Conservation (phyloP, 2,888 invertebrate species). For the Tigriopus californicus region DNA sequence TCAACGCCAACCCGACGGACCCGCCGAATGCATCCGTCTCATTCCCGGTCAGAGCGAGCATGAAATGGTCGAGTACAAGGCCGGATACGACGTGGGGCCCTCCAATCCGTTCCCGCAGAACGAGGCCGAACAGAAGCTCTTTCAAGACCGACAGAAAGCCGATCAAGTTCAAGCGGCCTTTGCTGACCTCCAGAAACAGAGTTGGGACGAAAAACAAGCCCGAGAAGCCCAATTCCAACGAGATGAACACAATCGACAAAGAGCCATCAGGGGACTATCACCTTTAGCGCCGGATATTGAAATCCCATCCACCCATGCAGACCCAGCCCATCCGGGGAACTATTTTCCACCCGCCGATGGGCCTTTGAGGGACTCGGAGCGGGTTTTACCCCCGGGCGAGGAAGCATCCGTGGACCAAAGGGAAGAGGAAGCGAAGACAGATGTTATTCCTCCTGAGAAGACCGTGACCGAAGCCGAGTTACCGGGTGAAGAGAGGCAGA, state of each 20-base stretch:
- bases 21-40: not conserved
- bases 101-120: conserved; percentile 5
- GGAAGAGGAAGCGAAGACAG: too few species aligned
- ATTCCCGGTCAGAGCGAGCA: conserved; percentile 1
- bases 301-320: not conserved
- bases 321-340: not conserved
- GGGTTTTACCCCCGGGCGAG: not conserved
- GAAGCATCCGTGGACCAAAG: too few species aligned
- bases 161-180: conserved; percentile 1
- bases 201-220: not conserved
- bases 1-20: not conserved
- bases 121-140: conserved; percentile 2
- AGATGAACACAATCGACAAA: not conserved
- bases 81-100: conserved; percentile 10
- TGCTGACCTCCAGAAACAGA: conserved; percentile 1
- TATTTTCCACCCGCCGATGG: not conserved
- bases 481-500: too few species aligned
- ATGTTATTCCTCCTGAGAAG: too few species aligned
- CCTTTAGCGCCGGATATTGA: not conserved
- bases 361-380: too few species aligned
- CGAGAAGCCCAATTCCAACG: not conserved
- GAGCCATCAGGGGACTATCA: not conserved
- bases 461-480: too few species aligned
- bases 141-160: not conserved
- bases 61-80: conserved; percentile 6